Evolutionary conservation across 2,888 invertebrate species (phyloP), one percentile per base, ranked within the genome.

Genomic region (Latrodectus elegans): DNA sequence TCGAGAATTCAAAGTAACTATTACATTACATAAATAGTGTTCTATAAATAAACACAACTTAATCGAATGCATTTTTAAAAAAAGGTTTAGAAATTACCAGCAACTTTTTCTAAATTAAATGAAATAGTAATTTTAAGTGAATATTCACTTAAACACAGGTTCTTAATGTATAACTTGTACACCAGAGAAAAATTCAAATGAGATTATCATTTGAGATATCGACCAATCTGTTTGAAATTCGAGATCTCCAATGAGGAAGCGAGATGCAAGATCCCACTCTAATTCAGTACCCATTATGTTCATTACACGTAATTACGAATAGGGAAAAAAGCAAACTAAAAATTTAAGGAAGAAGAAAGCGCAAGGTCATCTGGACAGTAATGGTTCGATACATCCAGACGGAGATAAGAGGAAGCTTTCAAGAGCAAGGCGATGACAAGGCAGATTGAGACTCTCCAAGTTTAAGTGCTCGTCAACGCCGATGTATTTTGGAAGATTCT

Each of bases 311-410:
- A 60, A 60, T 60, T 60, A 60, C 60, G 14, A 51, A 72, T 11
- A 17, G 17, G 51, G 14, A 38, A 17, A n/a, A 49, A 70, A n/a
- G 26, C 1, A 60, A 11, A 55, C 38, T 15, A 38, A 60, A 17
- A 68, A 15, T 38, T 38, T 38, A 73, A 73, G 51, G 26, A n/a
- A 79, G 38, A 70, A 77, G n/a, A 60, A 68, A 71, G 15, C 12
- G 60, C 79, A 79, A 71, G 79, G 79, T 79, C 79, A 79, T 71
- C 71, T 73, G 53, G 14, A 8, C 11, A 51, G 49, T 53, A 51
- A 77, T 67, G 67, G 51, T 65, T 53, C 14, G 14, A 26, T 76
- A 49, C 17, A 76, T n/a, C 52, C 17, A 51, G 51, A 22, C 17
- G 12, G 22, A 74, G 12, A 55, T 55, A 17, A 22, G 55, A 64